These are phyloP conservation scores for Spodoptera littoralis DNA, from an alignment of 2,888 invertebrate species.

Conservation along the genomic window DNA sequence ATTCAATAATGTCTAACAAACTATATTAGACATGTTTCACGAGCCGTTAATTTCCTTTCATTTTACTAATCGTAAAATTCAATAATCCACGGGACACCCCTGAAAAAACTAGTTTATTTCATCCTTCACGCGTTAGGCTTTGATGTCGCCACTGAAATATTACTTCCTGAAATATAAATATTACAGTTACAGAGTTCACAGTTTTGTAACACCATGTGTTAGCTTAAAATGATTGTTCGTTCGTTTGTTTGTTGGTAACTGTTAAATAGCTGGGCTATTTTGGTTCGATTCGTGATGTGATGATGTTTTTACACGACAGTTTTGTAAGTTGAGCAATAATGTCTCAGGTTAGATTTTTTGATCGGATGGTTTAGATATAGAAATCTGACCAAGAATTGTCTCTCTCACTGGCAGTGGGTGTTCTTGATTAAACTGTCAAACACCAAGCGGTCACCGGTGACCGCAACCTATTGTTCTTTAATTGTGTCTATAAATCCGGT, in stretches of 20 bases:
- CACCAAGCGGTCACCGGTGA: no score
- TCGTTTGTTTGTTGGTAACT: conserved; percentile 18
- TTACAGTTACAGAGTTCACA: conserved; percentile 12
- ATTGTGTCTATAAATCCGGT: no score
- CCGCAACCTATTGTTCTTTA: no score
- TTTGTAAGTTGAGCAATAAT: no score
- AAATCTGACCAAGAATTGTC: no score
- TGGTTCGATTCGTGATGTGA: conserved; percentile 16
- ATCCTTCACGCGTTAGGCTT: conserved; percentile 58
- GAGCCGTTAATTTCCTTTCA: no score
- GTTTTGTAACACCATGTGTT: conserved; percentile 40
- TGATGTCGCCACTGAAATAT: conserved; percentile 67
- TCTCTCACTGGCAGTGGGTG: no score
- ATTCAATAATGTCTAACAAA: no score
- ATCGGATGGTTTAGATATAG: no score
- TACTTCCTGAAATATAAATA: conserved; percentile 62
- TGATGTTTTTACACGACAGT: conserved; percentile 5
- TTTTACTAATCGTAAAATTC: neutral
- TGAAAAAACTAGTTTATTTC: conserved; percentile 61
- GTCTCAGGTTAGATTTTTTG: no score
- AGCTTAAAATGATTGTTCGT: conserved; percentile 33
- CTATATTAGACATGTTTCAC: no score
- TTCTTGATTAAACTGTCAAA: no score
- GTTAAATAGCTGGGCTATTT: conserved; percentile 16
- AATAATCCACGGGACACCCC: conserved; percentile 24